Evolutionary conservation across 2,797 vertebrate species (phyloP).

Genomic region (Triplophysa yarkandensis): DNA sequence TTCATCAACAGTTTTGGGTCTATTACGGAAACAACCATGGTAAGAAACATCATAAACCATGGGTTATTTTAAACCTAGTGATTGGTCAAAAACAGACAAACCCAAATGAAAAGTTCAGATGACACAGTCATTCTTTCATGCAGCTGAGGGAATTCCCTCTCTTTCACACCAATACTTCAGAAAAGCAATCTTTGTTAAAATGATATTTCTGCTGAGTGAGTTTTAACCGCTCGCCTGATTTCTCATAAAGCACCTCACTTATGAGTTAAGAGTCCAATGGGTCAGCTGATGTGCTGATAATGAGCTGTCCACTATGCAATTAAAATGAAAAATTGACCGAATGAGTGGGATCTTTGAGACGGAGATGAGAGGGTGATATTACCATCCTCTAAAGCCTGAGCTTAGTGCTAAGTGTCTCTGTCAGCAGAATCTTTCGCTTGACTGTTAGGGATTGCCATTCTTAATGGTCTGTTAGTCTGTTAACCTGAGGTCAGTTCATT

Average conservation of each 20-base stretch:
- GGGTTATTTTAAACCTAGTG: no score
- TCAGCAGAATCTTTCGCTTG: slow-evolving; percentile 62
- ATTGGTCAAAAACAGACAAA: no score
- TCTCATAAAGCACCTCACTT: slow-evolving; percentile 65
- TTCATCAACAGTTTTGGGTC: slow-evolving; percentile 97
- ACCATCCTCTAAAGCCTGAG: slow-evolving; percentile 11
- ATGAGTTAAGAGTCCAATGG: slow-evolving; percentile 72
- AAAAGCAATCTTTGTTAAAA: slow-evolving; percentile 19
- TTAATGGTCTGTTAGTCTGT: slow-evolving; percentile 16
- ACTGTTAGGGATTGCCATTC: slow-evolving; percentile 27
- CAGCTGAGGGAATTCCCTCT: slow-evolving; percentile 6
- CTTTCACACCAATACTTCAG: not conserved
- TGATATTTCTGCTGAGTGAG: slow-evolving; percentile 10
- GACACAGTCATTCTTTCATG: slow-evolving; percentile 45
- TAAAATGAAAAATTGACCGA: slow-evolving; percentile 73
- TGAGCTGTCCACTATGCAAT: slow-evolving; percentile 78
- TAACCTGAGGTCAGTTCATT: slow-evolving; percentile 13
- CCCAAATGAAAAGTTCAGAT: no score
- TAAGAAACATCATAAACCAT: slow-evolving; percentile 67
- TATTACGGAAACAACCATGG: slow-evolving; percentile 94
- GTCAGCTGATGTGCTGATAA: slow-evolving; percentile 74
- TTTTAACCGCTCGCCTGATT: slow-evolving; percentile 35
- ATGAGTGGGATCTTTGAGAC: slow-evolving; percentile 2
- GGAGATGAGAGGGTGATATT: slow-evolving; percentile 45
- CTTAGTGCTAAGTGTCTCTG: slow-evolving; percentile 24